phyloP scores from a whole-genome alignment of 2,113 vertebrate genomes.

The Corythornis cristatus region DNA sequence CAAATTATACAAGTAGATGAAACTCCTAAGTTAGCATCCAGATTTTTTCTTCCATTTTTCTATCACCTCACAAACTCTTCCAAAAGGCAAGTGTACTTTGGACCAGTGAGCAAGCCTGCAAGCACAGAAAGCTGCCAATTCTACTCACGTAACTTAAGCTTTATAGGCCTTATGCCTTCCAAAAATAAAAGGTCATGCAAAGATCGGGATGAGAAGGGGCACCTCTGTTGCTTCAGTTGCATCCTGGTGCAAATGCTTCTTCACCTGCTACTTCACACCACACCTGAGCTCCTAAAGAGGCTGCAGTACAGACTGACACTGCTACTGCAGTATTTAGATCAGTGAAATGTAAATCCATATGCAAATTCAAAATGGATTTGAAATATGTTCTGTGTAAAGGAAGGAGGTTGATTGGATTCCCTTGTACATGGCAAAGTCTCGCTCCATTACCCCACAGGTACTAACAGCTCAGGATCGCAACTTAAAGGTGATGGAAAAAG shows the following conservation, averaged over 20 bases:
- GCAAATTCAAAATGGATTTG: neutral
- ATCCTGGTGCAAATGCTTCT: neutral
- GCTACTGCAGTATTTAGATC: neutral
- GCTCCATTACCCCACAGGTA: neutral
- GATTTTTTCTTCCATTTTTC: neutral
- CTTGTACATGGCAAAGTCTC: neutral
- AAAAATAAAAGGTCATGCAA: neutral
- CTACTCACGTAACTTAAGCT: neutral
- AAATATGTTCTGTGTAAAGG: neutral
- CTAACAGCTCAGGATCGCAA: neutral
- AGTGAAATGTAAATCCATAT: neutral
- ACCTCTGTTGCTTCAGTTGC: neutral
- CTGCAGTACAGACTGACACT: neutral
- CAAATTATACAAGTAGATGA: neutral
- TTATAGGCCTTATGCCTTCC: fast-evolving
- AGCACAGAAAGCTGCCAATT: neutral
- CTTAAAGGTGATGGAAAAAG: neutral
- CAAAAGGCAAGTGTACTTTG: neutral
- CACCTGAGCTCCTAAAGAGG: neutral
- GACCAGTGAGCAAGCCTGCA: neutral
- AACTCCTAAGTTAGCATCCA: neutral
- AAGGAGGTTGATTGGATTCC: neutral
- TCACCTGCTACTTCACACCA: neutral
- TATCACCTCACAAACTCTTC: neutral
- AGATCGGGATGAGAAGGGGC: neutral